These are phyloP conservation scores for Drosophila melanica DNA, from an alignment of 1,140 invertebrate species.

Conservation along the genomic window DNA sequence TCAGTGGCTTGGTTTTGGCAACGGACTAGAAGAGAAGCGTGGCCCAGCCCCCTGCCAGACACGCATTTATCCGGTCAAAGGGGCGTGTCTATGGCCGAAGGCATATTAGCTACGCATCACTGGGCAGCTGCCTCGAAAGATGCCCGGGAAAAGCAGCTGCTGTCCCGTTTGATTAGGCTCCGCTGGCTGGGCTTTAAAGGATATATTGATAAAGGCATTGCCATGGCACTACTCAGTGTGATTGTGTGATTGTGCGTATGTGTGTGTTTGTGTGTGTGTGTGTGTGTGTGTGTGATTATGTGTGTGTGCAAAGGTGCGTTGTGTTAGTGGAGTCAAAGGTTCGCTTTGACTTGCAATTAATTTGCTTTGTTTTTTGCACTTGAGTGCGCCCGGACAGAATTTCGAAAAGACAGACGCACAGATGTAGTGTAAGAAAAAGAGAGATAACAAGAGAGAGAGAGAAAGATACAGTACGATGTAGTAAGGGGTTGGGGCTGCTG, in stretches of 20 bases:
- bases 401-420: constrained; percentile 2
- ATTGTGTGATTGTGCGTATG: not conserved
- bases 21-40: constrained; percentile 7
- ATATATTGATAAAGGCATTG: constrained; percentile 80
- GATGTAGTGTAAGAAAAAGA: constrained; percentile 6
- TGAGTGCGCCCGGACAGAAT: constrained; percentile 47
- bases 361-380: constrained; percentile 80
- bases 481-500: not conserved
- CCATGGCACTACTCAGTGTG: constrained; percentile 27
- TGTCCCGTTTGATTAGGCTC: constrained; percentile 78
- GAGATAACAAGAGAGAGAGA: constrained; percentile 4
- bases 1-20: constrained; percentile 44
- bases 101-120: constrained; percentile 76
- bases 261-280: constrained; percentile 1
- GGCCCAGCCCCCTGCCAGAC: constrained; percentile 27
- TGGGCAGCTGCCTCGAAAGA: constrained; percentile 43
- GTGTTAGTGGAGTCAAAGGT: constrained; percentile 69
- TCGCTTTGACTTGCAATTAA: constrained; percentile 82
- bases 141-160: constrained; percentile 50
- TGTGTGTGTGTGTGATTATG: constrained; percentile 13
- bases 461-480: constrained; percentile 1
- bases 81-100: constrained; percentile 59
- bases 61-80: constrained; percentile 61
- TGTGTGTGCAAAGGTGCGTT: constrained; percentile 60
- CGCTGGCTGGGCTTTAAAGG: constrained; percentile 55